Conservation (phyloP, 2,113 vertebrate species). For the Dicaeum eximium region DNA sequence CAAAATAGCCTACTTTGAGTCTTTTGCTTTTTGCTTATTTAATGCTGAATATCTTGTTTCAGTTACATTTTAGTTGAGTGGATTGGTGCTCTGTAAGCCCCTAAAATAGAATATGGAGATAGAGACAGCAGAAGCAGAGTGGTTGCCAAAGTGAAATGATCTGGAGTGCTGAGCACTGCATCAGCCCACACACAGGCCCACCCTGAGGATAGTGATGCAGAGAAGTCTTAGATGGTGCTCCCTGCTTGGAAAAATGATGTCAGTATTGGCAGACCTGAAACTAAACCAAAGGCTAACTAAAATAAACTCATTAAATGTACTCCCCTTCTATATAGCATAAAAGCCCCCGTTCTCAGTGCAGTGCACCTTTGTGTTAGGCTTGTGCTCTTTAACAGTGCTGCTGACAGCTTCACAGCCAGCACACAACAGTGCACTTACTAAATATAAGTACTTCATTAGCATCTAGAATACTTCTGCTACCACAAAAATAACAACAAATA, state of each 20-base stretch:
- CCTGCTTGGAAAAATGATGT: conserved; percentile 61
- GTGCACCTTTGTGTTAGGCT: conserved; percentile 15
- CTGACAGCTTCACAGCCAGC: conserved; percentile 28
- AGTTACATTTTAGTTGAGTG: conserved; percentile 32
- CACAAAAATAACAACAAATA: conserved; percentile 47
- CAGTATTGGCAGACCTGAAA: conserved; percentile 21
- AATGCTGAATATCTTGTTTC: conserved; percentile 48
- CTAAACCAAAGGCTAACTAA: conserved; percentile 41
- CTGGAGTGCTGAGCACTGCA: conserved; percentile 55
- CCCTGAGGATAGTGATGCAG: conserved; percentile 43
- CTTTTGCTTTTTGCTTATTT: conserved; percentile 32
- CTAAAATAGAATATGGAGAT: conserved; percentile 58
- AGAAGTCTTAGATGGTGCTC: conserved; percentile 52
- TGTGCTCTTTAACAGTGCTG: neutral
- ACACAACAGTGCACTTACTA: conserved; percentile 8
- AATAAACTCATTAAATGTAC: conserved; percentile 46
- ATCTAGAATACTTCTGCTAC: conserved; percentile 27
- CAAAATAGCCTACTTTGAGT: conserved; percentile 34
- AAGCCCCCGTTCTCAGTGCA: neutral
- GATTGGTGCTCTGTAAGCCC: conserved; percentile 42
- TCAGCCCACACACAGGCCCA: conserved; percentile 56
- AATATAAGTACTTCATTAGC: conserved; percentile 43
- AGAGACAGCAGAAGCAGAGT: conserved; percentile 54
- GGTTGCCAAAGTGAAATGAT: conserved; percentile 64
- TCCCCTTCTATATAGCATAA: neutral